These are phyloP conservation scores for Ptilonorhynchus violaceus DNA, from an alignment of 2,113 vertebrate genomes.

Conservation along the genomic window DNA sequence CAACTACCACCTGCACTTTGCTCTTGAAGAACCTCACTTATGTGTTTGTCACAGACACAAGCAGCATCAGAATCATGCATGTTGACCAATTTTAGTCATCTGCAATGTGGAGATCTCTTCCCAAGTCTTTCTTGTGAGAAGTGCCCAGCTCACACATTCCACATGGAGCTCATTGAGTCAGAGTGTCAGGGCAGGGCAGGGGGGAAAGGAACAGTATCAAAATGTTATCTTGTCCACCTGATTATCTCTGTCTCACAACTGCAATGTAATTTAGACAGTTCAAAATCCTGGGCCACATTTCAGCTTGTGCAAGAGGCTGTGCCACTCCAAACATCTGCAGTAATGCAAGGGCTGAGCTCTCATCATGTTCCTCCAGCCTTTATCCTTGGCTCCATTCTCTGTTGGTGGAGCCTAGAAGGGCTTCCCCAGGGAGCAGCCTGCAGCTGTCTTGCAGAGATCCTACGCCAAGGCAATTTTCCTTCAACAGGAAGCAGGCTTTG, in stretches of 20 bases:
- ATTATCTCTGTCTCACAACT: not conserved
- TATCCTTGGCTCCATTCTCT: not conserved
- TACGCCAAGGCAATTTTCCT: not conserved
- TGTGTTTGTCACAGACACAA: not conserved
- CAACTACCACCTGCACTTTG: not conserved
- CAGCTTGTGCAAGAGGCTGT: not conserved
- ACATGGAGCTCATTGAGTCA: not conserved
- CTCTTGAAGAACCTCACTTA: not conserved
- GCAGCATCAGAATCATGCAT: not conserved
- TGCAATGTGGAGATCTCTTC: not conserved
- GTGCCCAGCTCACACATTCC: not conserved
- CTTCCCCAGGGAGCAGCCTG: not conserved
- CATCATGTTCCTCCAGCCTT: not conserved
- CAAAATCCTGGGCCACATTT: not conserved
- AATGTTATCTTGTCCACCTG: not conserved
- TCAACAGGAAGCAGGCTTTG: not conserved
- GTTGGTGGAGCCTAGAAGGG: not conserved
- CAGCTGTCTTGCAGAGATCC: not conserved
- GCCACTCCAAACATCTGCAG: not conserved
- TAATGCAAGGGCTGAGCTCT: not conserved
- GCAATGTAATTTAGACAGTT: not conserved
- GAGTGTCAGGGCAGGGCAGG: rapidly evolving
- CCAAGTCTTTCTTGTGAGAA: not conserved
- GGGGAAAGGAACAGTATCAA: not conserved
- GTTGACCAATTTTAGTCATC: not conserved